Evolutionary conservation across 2,797 vertebrate genomes (phyloP).

Genomic region (Uromys caudimaculatus): DNA sequence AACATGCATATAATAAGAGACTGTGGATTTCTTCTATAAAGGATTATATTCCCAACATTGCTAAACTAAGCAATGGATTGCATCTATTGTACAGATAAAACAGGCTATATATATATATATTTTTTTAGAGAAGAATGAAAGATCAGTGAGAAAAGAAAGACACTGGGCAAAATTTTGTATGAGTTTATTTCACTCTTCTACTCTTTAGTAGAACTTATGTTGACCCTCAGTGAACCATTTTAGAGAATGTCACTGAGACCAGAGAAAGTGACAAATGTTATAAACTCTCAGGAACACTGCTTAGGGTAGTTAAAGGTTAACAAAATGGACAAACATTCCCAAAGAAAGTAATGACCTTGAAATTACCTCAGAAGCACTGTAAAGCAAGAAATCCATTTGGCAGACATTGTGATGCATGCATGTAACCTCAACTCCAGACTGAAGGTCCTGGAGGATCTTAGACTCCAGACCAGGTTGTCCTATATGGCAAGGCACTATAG

Average conservation of each 20-base stretch:
- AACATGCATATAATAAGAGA: background rate
- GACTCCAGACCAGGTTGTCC: background rate
- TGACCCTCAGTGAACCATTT: background rate
- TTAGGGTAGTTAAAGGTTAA: background rate
- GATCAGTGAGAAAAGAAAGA: background rate
- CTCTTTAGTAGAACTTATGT: background rate
- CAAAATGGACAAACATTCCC: background rate
- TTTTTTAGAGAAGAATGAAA: background rate
- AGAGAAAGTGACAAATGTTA: background rate
- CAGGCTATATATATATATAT: background rate
- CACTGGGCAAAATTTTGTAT: background rate
- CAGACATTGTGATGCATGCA: background rate
- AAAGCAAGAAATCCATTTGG: background rate
- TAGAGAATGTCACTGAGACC: background rate
- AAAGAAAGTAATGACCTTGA: conserved; percentile 2
- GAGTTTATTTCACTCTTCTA: background rate
- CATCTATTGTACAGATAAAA: conserved; percentile 30
- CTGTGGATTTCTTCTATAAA: background rate
- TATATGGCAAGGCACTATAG: background rate
- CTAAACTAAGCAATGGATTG: conserved; percentile 31
- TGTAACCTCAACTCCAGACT: background rate
- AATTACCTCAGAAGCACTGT: conserved; percentile 17
- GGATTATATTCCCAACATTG: background rate
- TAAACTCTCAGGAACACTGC: background rate
- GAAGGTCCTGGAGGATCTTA: background rate